Base-by-base conservation (phyloP, 92 coral and sea anemone species). In the Heliopora coerulea region DNA sequence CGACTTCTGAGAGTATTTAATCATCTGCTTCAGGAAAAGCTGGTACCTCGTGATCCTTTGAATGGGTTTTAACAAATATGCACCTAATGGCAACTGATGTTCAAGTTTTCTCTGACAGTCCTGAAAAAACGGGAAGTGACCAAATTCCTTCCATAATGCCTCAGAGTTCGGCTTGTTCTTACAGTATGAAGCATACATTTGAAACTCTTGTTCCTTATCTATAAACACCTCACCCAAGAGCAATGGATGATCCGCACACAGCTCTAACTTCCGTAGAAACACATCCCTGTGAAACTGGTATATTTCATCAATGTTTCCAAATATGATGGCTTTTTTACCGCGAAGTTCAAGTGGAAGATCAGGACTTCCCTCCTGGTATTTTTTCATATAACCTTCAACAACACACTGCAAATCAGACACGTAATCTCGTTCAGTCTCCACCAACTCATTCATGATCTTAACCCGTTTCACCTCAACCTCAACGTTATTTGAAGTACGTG, bases 21-120 rank as follows among this genome's bases (percentile, higher is more conserved):
- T 95, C 99, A 95, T 90, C 62, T 95, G 91, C 30, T 82, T 86
- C 23, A 95, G 74, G 56, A 95, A 83, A 21, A 95, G 88, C 76
- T 95, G 99, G 41, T 95, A 95, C 54, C 90, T 95, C 35, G 99
- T 90, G 60, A 95, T 95, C 81, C 99, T 82, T 72, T 95, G 99
- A 26, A 95, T 96, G 46, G 99, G 99, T 78, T 95, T 95, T 18
- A 95, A 88, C 15, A 95, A 88, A 58, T 87, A 95, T 4, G 99
- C 89, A 64, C 87, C 82, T 17, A 95, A 69, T 13, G 99, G 99
- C 12, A 95, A 73, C 62, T 82, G 78, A 88, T 95, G 99, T 11
- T 89, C 85, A 13, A 95, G 82, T 49, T 82, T 81, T 0, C 42
- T 29, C 79, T 95, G 99, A 64, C 96, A 91, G 27, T 95, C 96